Conservation (phyloP, 2,888 invertebrate genomes). For the Nebria salina region DNA sequence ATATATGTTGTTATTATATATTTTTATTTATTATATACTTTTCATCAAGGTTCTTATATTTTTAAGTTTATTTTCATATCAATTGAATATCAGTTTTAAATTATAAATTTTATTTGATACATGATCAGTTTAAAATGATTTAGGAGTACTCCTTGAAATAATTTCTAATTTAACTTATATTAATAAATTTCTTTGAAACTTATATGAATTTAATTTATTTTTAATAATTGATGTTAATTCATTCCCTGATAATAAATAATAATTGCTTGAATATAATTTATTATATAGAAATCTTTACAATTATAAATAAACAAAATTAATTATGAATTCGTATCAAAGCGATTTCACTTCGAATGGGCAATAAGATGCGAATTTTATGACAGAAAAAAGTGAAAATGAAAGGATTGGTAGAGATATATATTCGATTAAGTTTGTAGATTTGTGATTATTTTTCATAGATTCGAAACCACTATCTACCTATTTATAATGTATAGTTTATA, state of each 20-base stretch:
- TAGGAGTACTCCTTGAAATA: too few relatives aligned
- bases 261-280: neutral
- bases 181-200: neutral
- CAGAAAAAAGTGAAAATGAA: neutral
- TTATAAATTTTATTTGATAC: neutral
- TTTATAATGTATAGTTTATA: neutral
- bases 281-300: neutral
- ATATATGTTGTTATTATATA: neutral
- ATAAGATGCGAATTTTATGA: neutral
- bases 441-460: neutral
- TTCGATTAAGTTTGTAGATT: neutral
- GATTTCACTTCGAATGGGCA: neutral
- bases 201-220: neutral
- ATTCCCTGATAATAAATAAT: neutral
- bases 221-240: neutral
- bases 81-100: too few relatives aligned
- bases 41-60: neutral
- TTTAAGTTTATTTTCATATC: neutral
- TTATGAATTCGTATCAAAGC: neutral
- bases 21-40: constrained; percentile 5
- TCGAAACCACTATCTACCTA: neutral
- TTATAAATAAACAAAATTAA: neutral
- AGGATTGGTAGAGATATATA: neutral
- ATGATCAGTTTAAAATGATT: too few relatives aligned
- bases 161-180: neutral